These are phyloP conservation scores for Drepana falcataria DNA, from an alignment of 2,888 invertebrate species.

Conservation along the genomic window DNA sequence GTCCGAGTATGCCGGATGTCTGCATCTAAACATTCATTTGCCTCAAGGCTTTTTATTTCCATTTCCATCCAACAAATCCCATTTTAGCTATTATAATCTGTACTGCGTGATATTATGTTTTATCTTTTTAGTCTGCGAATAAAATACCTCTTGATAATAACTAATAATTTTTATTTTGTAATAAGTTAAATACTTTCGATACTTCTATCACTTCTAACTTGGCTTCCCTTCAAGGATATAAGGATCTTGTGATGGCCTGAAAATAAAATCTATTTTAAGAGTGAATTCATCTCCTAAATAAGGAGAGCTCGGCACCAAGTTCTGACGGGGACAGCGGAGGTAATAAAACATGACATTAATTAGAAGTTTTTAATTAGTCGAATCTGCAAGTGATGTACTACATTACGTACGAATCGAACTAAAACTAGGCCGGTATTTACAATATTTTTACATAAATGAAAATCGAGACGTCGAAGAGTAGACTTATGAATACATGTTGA, in stretches of 20 bases:
- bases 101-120: constrained; percentile 20
- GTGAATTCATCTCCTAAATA: constrained; percentile 10
- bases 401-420: constrained; percentile 56
- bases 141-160: constrained; percentile 64
- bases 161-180: constrained; percentile 73
- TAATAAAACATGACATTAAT: constrained; percentile 53
- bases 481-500: background rate
- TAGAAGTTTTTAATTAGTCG: constrained; percentile 69
- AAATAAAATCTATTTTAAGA: constrained; percentile 59
- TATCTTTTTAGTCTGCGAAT: constrained; percentile 39
- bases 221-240: constrained; percentile 60
- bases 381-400: constrained; percentile 61
- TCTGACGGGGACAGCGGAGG: background rate
- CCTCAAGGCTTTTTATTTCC: constrained; percentile 88
- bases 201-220: constrained; percentile 71
- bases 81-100: constrained; percentile 12
- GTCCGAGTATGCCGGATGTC: constrained; percentile 74
- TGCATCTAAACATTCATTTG: constrained; percentile 81
- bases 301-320: background rate
- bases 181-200: constrained; percentile 74
- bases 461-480: constrained; percentile 12
- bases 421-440: constrained; percentile 66
- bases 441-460: constrained; percentile 50
- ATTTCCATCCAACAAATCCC: constrained; percentile 58
- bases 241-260: constrained; percentile 59